Evolutionary conservation across 1,140 invertebrate species (phyloP).

Genomic region (Listronotus bonariensis): DNA sequence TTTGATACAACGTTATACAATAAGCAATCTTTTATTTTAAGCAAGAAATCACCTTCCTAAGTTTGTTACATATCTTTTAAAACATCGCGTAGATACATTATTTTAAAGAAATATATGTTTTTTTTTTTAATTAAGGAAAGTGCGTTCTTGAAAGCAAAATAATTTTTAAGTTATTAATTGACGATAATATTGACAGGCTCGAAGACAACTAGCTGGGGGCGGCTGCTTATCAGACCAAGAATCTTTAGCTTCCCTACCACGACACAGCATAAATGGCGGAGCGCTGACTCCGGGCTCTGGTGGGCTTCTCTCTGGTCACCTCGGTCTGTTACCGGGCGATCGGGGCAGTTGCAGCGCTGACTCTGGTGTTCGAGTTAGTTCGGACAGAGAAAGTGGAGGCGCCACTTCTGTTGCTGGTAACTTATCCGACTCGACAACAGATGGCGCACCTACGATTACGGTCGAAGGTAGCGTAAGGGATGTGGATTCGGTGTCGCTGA

Average conservation of each 20-base stretch:
- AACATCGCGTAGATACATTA: too few relatives aligned
- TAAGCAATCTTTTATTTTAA: too few relatives aligned
- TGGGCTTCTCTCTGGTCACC: slow-evolving; percentile 56
- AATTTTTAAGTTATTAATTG: too few relatives aligned
- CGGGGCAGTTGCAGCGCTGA: slow-evolving; percentile 86
- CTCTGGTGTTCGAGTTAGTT: slow-evolving; percentile 80
- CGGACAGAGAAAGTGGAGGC: slow-evolving; percentile 75
- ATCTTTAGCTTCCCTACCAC: slow-evolving; percentile 65
- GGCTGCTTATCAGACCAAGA: slow-evolving; percentile 77
- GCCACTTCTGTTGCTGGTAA: slow-evolving; percentile 75
- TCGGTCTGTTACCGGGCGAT: slow-evolving; percentile 68
- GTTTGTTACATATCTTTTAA: too few relatives aligned
- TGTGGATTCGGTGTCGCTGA: slow-evolving; percentile 74
- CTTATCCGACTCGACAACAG: slow-evolving; percentile 76
- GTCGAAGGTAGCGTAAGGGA: slow-evolving; percentile 64
- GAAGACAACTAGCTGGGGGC: slow-evolving; percentile 69
- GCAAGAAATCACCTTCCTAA: too few relatives aligned
- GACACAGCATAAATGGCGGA: slow-evolving; percentile 65
- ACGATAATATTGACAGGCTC: slow-evolving; percentile 63
- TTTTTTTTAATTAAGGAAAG: too few relatives aligned
- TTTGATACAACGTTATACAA: too few relatives aligned
- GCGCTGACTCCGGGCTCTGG: slow-evolving; percentile 67
- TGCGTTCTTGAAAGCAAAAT: too few relatives aligned
- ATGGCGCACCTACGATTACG: slow-evolving; percentile 72
- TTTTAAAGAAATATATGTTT: too few relatives aligned